Base-by-base conservation (phyloP, 1,140 invertebrate genomes). In the Drosophila ironensis region DNA sequence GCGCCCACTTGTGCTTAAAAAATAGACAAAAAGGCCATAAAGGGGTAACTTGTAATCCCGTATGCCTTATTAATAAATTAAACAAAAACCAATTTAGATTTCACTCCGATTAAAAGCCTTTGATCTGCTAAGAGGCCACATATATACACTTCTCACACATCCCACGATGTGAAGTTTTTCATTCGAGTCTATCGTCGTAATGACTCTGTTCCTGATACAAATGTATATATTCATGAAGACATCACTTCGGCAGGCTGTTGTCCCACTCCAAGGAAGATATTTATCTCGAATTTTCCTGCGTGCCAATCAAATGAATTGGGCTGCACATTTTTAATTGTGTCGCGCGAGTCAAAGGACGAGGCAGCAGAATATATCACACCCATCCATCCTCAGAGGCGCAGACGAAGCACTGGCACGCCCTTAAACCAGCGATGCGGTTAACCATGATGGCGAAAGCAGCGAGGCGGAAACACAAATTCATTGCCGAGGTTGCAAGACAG, bases 371-470 rank as follows among this genome's bases (percentile, higher is more conserved):
- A 38, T 27, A 28, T 37, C 41, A 40, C 12, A 16, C 33, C 33
- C 33, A 14, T 14, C 33, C 33, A 22, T 22, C 20, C 20, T 3
- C 20, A 22, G 2, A n/a, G n/a, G n/a, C n/a, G n/a, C n/a, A n/a
- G n/a, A n/a, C n/a, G n/a, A n/a, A n/a, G n/a, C n/a, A 33, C 30
- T 33, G 51, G 25, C 14, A 61, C 56, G 56, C 59, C 59, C 41
- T 63, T 61, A 63, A 47, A 61, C 63, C 56, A 63, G 63, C 56
- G 61, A 51, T 51, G 61, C 59, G 61, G 61, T 41, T 66, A 64
- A 66, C 61, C 61, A 64, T 37, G 59, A 64, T 66, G 59, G 59
- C 38, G 27, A 64, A 64, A 40, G 59, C 45, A 52, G 17, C 61
- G 27, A 52, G 37, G 60, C 37, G 61, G 59, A 66, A 66, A 51